Evolutionary conservation across 2,888 invertebrate species (phyloP), one percentile per base, ranked within the genome.

Genomic region (Hirtodrosophila alboralis): DNA sequence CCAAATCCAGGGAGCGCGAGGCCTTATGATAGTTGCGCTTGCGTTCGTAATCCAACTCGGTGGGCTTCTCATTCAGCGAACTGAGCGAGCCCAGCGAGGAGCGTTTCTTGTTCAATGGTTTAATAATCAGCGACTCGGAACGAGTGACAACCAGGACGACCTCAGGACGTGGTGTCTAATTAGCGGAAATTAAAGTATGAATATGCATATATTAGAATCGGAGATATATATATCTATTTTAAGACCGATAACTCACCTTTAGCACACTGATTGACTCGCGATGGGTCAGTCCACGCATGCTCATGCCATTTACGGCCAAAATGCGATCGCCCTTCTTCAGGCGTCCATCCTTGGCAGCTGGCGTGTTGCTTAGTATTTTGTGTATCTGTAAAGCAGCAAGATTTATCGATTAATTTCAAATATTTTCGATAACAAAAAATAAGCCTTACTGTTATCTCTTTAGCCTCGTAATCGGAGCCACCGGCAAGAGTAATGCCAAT

Each of bases 401-500:
- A n/a, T n/a, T n/a, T n/a, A n/a, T n/a, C n/a, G n/a, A n/a, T n/a
- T n/a, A n/a, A n/a, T n/a, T n/a, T n/a, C n/a, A n/a, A n/a, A 1
- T 47, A 40, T 1, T n/a, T 4, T 4, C 9, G n/a, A 7, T 12
- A 26, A 16, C 37, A 4, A n/a, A 4, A 2, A 28, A n/a, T 5
- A 13, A 9, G 1, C 91, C 93, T 91, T 90, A 96, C 96, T 86
- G 96, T 96, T 70, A 97, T 96, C 90, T 96, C 96, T 91, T 96
- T 97, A 84, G 95, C 94, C 92, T 97, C 97, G 89, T 96, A 97
- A 89, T 97, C 97, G 12, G 94, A 94, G 45, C 97, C 97, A 57
- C 97, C 97, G 45, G 96, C 96, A 75, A 97, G 91, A 36, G 96
- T 96, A 60, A 97, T 95, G 34, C 97, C 97, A 59, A 97, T 94